These are phyloP conservation scores for Pyxicephalus adspersus DNA, from an alignment of 2,113 vertebrate genomes.

Conservation along the genomic window DNA sequence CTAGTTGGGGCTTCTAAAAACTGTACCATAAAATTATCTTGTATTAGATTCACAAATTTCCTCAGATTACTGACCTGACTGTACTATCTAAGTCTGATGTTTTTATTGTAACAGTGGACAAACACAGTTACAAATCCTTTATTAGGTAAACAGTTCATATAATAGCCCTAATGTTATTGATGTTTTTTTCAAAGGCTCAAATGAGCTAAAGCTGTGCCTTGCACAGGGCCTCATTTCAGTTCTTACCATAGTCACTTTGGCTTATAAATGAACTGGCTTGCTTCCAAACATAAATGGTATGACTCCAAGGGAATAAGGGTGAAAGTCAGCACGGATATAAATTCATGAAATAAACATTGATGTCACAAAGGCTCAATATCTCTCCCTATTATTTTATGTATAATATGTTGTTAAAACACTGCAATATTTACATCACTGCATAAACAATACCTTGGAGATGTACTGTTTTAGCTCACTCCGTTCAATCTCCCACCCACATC, in stretches of 20 bases:
- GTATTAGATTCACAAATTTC: too few species aligned
- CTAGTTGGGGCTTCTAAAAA: too few species aligned
- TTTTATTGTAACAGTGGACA: too few species aligned
- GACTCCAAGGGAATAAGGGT: not conserved
- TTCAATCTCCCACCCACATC: slow-evolving; percentile 74
- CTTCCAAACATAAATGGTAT: not conserved
- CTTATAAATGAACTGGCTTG: not conserved
- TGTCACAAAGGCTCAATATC: too few species aligned
- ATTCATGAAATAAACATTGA: too few species aligned
- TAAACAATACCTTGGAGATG: slow-evolving; percentile 69
- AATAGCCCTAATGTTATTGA: too few species aligned
- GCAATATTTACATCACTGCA: not conserved
- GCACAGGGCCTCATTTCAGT: not conserved
- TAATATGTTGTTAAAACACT: not conserved
- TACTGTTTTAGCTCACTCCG: slow-evolving; percentile 71
- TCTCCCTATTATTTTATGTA: not conserved
- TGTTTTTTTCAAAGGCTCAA: too few species aligned
- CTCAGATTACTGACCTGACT: too few species aligned
- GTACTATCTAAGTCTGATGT: too few species aligned
- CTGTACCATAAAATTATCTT: too few species aligned
- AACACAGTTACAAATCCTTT: too few species aligned
- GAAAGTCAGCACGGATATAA: not conserved
- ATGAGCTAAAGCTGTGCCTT: not conserved
- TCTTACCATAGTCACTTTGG: not conserved
- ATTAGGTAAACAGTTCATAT: too few species aligned